Percentiles rank a stretch among this genome's conserved stretches.
Evolutionary conservation across 2,888 invertebrate species (phyloP).

Genomic region (Terebella lapidaria): DNA sequence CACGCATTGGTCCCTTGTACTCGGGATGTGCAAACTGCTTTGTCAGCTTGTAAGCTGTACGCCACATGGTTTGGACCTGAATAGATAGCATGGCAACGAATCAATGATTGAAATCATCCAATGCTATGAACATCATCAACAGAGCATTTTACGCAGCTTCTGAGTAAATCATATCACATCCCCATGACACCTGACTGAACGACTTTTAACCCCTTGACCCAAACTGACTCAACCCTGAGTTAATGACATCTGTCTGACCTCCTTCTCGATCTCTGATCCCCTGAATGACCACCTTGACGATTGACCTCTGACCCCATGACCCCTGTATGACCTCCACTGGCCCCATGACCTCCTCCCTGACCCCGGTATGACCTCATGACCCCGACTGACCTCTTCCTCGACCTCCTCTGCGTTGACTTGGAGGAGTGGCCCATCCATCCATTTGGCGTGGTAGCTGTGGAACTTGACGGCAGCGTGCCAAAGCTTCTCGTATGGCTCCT

Average conservation of each 20-base stretch:
- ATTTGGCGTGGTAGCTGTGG: constrained; percentile 47
- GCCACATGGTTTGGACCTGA: constrained; percentile 49
- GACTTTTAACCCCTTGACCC: too few species aligned
- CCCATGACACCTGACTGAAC: too few species aligned
- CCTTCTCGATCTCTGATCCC: too few species aligned
- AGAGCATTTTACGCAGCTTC: not conserved
- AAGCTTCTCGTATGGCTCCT: constrained; percentile 50
- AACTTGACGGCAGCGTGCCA: constrained; percentile 49
- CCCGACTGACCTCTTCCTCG: constrained; percentile 45
- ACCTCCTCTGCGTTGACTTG: constrained; percentile 51
- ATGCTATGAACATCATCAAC: not conserved
- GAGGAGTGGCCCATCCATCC: constrained; percentile 52
- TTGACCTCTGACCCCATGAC: too few species aligned
- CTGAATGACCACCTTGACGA: too few species aligned
- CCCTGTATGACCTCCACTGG: too few species aligned
- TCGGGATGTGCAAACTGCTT: constrained; percentile 49
- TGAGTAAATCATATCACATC: too few species aligned
- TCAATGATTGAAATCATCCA: not conserved
- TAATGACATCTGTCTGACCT: too few species aligned
- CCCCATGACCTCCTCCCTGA: too few species aligned
- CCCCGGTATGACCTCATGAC: too few species aligned
- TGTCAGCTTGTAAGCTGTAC: constrained; percentile 51
- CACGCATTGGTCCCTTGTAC: constrained; percentile 45
- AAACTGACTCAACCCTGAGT: too few species aligned
- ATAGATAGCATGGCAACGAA: not conserved